Evolutionary conservation across 1,140 invertebrate genomes (phyloP).

Genomic region (Trachymyrmex cornetzi): DNA sequence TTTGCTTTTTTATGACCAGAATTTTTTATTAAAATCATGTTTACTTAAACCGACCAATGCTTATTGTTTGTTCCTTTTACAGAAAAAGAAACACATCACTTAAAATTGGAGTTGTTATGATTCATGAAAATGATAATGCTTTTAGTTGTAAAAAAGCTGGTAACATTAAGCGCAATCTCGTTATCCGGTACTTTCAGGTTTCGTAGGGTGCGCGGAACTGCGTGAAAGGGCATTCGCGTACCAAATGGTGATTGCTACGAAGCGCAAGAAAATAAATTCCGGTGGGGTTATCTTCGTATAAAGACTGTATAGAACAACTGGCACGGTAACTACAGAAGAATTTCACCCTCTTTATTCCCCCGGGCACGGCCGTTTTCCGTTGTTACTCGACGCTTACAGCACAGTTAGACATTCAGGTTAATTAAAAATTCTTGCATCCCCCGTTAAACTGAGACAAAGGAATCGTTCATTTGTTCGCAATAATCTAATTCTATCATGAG

Average conservation of each 20-base stretch:
- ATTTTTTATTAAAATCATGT: background rate
- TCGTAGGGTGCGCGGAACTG: slow-evolving; percentile 11
- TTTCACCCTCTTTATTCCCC: slow-evolving; percentile 41
- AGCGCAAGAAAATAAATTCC: slow-evolving; percentile 54
- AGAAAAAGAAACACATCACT: background rate
- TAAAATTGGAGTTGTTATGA: background rate
- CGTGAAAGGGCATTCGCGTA: slow-evolving; percentile 36
- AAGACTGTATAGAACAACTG: slow-evolving; percentile 46
- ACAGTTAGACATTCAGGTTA: slow-evolving; percentile 48
- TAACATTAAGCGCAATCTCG: slow-evolving; percentile 45
- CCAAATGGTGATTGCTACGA: slow-evolving; percentile 58
- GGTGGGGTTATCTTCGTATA: slow-evolving; percentile 40
- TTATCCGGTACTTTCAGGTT: slow-evolving; percentile 27
- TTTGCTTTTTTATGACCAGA: background rate
- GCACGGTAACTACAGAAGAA: slow-evolving; percentile 51
- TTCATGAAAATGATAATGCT: background rate
- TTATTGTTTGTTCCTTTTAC: background rate
- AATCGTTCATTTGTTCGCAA: slow-evolving; percentile 27
- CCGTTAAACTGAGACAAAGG: slow-evolving; percentile 20
- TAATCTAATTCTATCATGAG: slow-evolving; percentile 9
- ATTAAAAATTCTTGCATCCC: slow-evolving; percentile 55
- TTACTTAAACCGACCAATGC: background rate
- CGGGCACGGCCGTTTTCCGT: slow-evolving; percentile 20
- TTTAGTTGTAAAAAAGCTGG: background rate
- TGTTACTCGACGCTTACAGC: slow-evolving; percentile 47